phyloP scores from a whole-genome alignment of 2,888 invertebrate species.

The Epinotia brunnichana region DNA sequence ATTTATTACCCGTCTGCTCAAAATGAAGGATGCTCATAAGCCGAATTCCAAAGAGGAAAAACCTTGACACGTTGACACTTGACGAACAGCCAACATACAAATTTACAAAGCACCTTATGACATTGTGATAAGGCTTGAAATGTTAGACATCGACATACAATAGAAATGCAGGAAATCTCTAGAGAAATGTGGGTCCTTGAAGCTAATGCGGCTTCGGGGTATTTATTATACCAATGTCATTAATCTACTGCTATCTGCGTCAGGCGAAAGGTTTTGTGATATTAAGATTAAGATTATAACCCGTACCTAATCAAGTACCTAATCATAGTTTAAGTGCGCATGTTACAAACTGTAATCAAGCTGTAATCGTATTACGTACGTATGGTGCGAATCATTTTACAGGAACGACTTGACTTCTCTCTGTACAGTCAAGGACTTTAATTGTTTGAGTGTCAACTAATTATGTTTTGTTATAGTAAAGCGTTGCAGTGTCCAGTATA shows the following conservation, averaged over 20 bases:
- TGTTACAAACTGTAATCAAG: neutral
- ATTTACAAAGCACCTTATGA: neutral
- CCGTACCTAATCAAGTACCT: no score
- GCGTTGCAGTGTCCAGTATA: no score
- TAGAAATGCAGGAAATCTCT: slow-evolving; percentile 1
- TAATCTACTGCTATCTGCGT: slow-evolving; percentile 11
- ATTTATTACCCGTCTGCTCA: neutral
- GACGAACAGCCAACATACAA: neutral
- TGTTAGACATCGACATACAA: neutral
- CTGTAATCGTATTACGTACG: no score
- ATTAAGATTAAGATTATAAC: no score
- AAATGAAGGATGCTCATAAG: neutral
- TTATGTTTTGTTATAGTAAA: no score
- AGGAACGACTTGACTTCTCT: no score
- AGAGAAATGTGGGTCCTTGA: slow-evolving; percentile 9
- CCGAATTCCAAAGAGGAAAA: neutral
- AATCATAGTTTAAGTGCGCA: no score
- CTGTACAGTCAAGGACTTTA: no score
- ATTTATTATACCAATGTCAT: slow-evolving; percentile 3
- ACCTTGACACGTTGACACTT: slow-evolving; percentile 1
- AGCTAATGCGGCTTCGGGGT: neutral
- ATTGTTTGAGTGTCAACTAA: no score
- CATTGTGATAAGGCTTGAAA: neutral
- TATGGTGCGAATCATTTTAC: no score
- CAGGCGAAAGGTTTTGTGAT: neutral